Evolutionary conservation across 2,797 vertebrate species (phyloP), one percentile per base, ranked within the genome.

Genomic region (Menidia menidia): DNA sequence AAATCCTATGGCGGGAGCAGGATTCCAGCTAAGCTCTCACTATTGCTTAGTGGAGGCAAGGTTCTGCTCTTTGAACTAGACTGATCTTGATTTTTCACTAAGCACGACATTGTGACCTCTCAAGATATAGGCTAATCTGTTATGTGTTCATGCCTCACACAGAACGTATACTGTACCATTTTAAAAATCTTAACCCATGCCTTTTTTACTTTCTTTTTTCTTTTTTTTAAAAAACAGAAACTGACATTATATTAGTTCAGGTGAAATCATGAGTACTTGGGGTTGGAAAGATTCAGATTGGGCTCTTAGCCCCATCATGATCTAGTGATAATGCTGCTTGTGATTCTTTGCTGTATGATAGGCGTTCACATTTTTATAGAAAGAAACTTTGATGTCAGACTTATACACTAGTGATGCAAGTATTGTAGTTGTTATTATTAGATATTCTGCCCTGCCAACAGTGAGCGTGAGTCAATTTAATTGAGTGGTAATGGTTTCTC

Each of bases 401-500:
- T 67, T 83, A 78, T 43, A 72, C 58, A 64, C 32, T 18, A 51
- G 25, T 18, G 61, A 64, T 76, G 59, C 75, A 63, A 63, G 69
- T 60, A 7, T 61, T 71, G 68, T 81, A 70, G 80, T 73, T 68
- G 68, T 73, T 84, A 58, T 85, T 73, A 87, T 87, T 85, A 72
- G 82, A 87, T 89, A 65, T 74, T 70, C 64, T 71, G 43, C 68
- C 64, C 52, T 69, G 67, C 64, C 63, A 72, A 68, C 77, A 78
- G 35, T 39, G 63, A 77, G 68, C 63, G 69, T 76, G 72, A 82
- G 82, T 64, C 76, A 51, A 78, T 83, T 59, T 47, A 83, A 87
- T 87, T 65, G 76, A 85, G 55, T 30, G 45, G 73, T 76, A 83
- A 68, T 54, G 14, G 77, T 44, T 59, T 74, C 32, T 66, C 58